phyloP scores from a whole-genome alignment of 2,113 vertebrate genomes.

The Mobula birostris region DNA sequence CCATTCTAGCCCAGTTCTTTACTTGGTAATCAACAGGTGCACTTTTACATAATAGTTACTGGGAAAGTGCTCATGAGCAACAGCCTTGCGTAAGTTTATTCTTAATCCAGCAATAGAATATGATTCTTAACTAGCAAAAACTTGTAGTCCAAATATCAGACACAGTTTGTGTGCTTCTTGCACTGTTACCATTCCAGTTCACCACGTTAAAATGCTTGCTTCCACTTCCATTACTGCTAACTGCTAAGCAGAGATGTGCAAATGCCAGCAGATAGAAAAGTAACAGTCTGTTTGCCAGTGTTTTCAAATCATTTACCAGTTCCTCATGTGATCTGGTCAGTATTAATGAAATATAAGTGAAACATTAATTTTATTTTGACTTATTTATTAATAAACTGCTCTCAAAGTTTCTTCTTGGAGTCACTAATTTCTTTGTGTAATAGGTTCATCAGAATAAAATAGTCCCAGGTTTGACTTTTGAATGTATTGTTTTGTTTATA shows the following conservation, averaged over 20 bases:
- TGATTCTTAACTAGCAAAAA: not conserved
- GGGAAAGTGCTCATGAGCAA: too few relatives aligned
- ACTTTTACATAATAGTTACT: too few relatives aligned
- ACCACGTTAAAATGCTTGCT: not conserved
- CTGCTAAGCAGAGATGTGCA: not conserved
- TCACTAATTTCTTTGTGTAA: not conserved
- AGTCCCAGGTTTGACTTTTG: not conserved
- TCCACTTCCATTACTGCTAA: not conserved
- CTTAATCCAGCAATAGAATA: too few relatives aligned
- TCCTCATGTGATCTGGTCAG: not conserved
- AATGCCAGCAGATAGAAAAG: not conserved
- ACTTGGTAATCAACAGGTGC: too few relatives aligned
- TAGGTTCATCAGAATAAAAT: not conserved
- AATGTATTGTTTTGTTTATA: not conserved
- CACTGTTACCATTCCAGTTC: not conserved
- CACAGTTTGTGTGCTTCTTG: not conserved
- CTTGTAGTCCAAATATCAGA: not conserved
- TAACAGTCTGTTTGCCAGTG: not conserved
- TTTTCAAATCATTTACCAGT: not conserved
- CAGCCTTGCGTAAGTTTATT: too few relatives aligned
- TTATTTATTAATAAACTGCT: not conserved
- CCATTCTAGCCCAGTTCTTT: too few relatives aligned
- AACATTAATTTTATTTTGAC: not conserved
- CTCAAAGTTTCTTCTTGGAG: not conserved
- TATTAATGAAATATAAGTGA: not conserved